Evolutionary conservation across 2,113 vertebrate genomes (phyloP), one percentile per base, ranked within the genome.

Genomic region (Oostethus manadensis): DNA sequence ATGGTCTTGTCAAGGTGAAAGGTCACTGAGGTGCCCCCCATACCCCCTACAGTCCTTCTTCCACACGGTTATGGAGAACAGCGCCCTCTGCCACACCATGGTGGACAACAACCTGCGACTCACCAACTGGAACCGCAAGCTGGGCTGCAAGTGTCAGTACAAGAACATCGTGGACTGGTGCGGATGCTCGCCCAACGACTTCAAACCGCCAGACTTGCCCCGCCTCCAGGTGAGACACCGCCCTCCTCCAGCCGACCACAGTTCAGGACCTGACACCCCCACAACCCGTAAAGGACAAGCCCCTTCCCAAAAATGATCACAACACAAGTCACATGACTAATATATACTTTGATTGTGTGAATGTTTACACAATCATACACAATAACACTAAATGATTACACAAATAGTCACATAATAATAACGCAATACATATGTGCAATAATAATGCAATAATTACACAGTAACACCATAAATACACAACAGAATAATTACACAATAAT

Each of bases 111-210:
- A 96, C 82, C 82, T 96, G 75, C 84, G 94, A 53, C 93, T 96
- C 81, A 96, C 94, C 1, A 96, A 96, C 88, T 96, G 94, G 94
- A 96, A 96, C 88, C 88, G 94, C n/a, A 96, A 94, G 61, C 91
- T 96, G 0, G 94, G 94, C 4, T 96, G 94, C 62, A 95, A 94
- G 65, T 96, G 94, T 22, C 94, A 96, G 80, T 96, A 96, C 83
- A 96, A 96, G 79, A 93, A 96, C 86, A 95, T 96, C 1, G 94
- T 96, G 55, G 94, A 96, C 90, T 96, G 94, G 94, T 96, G 94
- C 14, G 94, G 94, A 84, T 96, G 94, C 62, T 96, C 94, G 0
- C 94, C 94, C 16, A 96, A 95, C 6, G 93, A 96, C 84, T 89
- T 84, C 92, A 97, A 96, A 73, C 92, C 94, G 0, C 80, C 92